Conservation (phyloP, 2,797 vertebrate species). For the Phylloscopus collybita region DNA sequence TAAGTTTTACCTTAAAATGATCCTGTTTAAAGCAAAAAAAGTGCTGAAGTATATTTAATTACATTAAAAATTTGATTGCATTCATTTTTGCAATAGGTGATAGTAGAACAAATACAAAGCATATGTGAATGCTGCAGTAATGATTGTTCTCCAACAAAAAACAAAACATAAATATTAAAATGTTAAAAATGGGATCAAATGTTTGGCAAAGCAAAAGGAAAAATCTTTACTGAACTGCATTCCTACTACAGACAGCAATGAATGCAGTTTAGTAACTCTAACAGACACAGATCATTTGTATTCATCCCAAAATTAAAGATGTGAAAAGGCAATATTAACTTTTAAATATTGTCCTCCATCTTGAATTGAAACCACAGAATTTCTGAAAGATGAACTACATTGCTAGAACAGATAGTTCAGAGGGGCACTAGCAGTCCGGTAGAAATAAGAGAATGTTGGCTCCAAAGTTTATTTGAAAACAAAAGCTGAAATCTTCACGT, state of each 20-base stretch:
- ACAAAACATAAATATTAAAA: slow-evolving; percentile 48
- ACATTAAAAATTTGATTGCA: slow-evolving; percentile 78
- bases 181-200: slow-evolving; percentile 36
- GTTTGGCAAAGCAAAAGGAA: slow-evolving; percentile 55
- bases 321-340: slow-evolving; percentile 75
- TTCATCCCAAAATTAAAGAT: slow-evolving; percentile 69
- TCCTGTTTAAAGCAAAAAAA: slow-evolving; percentile 80
- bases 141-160: slow-evolving; percentile 65
- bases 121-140: slow-evolving; percentile 64
- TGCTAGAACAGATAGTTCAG: slow-evolving; percentile 73
- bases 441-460: slow-evolving; percentile 75
- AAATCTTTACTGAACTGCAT: slow-evolving; percentile 47
- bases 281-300: slow-evolving; percentile 49
- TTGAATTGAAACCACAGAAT: slow-evolving; percentile 74
- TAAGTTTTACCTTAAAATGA: slow-evolving; percentile 76
- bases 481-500: slow-evolving; percentile 76
- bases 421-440: slow-evolving; percentile 74
- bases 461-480: slow-evolving; percentile 78
- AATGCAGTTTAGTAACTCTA: slow-evolving; percentile 63
- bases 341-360: slow-evolving; percentile 73
- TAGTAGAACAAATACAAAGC: slow-evolving; percentile 66
- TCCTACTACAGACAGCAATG: slow-evolving; percentile 47
- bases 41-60: slow-evolving; percentile 80
- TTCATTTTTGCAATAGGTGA: slow-evolving; percentile 75
- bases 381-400: slow-evolving; percentile 73